These are phyloP conservation scores for Pseudomyrmex sp. DNA, from an alignment of 1,140 invertebrate genomes.

Conservation along the genomic window DNA sequence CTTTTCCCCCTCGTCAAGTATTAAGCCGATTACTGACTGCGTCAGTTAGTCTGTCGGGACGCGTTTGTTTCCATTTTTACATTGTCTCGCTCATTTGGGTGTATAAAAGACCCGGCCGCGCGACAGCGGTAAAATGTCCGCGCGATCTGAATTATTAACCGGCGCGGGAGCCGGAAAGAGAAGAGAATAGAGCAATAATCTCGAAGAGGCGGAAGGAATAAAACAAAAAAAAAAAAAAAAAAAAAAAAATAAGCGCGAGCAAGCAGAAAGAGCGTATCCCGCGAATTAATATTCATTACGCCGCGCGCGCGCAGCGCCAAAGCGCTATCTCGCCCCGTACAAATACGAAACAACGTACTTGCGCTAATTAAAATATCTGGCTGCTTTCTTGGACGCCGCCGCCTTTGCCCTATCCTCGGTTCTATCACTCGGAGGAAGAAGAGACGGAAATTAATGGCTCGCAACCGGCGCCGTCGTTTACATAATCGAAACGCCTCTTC, in stretches of 20 bases:
- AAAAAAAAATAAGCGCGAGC: conserved; percentile 17
- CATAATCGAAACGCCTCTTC: conserved; percentile 60
- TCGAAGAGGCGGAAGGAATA: conserved; percentile 18
- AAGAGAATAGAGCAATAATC: conserved; percentile 65
- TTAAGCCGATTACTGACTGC: conserved; percentile 48
- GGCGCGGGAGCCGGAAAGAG: conserved; percentile 19
- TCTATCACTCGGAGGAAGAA: conserved; percentile 6
- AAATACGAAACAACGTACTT: conserved; percentile 81
- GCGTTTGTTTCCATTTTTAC: conserved; percentile 38
- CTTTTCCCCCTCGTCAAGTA: not conserved
- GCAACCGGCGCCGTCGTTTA: conserved; percentile 5
- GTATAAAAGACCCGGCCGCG: not conserved
- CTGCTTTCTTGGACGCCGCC: conserved; percentile 64
- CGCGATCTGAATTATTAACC: conserved; percentile 63
- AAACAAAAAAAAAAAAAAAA: not conserved
- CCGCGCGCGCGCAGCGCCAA: conserved; percentile 58
- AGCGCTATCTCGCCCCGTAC: conserved; percentile 60
- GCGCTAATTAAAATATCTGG: conserved; percentile 82
- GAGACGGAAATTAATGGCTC: conserved; percentile 29
- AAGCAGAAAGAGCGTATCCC: conserved; percentile 38
- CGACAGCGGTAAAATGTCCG: conserved; percentile 48
- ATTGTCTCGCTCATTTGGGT: conserved; percentile 35
- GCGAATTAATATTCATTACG: conserved; percentile 82
- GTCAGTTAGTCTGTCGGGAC: conserved; percentile 26
- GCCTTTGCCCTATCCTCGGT: not conserved